These are phyloP conservation scores for Alloscopus bannaensis DNA, from an alignment of 2,888 invertebrate genomes.

Conservation along the genomic window DNA sequence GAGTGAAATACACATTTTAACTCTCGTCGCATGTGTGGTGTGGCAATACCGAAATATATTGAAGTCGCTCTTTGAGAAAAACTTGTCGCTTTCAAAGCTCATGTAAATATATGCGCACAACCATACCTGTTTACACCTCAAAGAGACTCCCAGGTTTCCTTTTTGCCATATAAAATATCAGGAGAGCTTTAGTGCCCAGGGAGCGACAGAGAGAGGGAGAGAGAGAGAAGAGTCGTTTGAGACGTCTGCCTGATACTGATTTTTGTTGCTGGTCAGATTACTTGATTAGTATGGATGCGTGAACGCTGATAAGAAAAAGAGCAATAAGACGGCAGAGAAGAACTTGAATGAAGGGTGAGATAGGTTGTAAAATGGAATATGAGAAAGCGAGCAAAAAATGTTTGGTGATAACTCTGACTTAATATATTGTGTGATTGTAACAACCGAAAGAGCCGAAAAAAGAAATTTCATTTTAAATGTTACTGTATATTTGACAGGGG, in stretches of 20 bases:
- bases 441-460: background rate
- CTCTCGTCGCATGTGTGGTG: background rate
- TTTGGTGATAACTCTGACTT: background rate
- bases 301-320: slow-evolving; percentile 46
- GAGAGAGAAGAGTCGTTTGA: no score
- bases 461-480: background rate
- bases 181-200: slow-evolving; percentile 14
- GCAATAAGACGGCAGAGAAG: slow-evolving; percentile 53
- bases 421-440: background rate
- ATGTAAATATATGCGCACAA: background rate
- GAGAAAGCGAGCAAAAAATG: slow-evolving; percentile 7
- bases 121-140: slow-evolving; percentile 39
- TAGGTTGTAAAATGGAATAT: slow-evolving; percentile 35
- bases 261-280: slow-evolving; percentile 49
- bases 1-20: slow-evolving; percentile 28
- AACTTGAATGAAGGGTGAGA: slow-evolving; percentile 50
- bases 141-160: slow-evolving; percentile 23
- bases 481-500: background rate
- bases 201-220: background rate
- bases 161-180: no score
- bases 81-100: slow-evolving; percentile 23
- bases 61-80: slow-evolving; percentile 27
- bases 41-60: slow-evolving; percentile 19
- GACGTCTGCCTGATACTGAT: background rate
- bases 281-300: slow-evolving; percentile 62